phyloP scores from a whole-genome alignment of 2,797 vertebrate genomes.

The Sebastes itinus region DNA sequence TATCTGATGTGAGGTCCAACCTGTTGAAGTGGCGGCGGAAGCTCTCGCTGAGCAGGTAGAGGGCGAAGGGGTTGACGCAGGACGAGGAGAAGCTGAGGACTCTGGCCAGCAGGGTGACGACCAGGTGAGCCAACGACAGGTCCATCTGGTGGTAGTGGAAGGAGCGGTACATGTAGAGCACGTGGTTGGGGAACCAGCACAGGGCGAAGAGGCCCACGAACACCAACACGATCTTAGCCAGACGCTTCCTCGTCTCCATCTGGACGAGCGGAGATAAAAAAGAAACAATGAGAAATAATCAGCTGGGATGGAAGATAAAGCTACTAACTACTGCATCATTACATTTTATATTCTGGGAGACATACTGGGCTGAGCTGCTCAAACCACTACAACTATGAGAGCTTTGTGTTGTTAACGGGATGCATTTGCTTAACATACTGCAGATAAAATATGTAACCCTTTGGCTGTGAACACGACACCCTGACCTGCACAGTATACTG shows the following conservation, averaged over 20 bases:
- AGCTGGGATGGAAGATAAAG: no score
- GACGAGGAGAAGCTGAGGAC: constrained; percentile 96
- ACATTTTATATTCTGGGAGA: neutral
- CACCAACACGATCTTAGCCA: constrained; percentile 95
- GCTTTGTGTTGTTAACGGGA: neutral
- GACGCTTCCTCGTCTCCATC: constrained; percentile 95
- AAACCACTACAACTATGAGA: neutral
- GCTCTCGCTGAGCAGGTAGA: constrained; percentile 95
- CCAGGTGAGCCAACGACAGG: constrained; percentile 89
- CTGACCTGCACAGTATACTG: no score
- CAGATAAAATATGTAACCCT: neutral
- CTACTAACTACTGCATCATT: neutral
- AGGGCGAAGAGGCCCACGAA: constrained; percentile 95
- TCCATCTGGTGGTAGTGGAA: constrained; percentile 94
- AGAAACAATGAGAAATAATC: neutral
- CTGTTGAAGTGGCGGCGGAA: constrained; percentile 96
- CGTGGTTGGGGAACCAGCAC: constrained; percentile 96
- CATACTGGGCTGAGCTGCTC: no score
- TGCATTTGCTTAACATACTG: neutral
- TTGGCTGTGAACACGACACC: no score
- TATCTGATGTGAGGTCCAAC: constrained; percentile 20
- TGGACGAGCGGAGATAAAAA: constrained; percentile 43
- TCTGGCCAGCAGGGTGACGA: constrained; percentile 91
- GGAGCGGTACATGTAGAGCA: constrained; percentile 96
- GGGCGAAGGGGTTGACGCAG: constrained; percentile 95